Percentiles rank a stretch among this genome's conserved stretches.
Conservation (phyloP, 2,113 vertebrate genomes). For the Chlorodrepanis virens region DNA sequence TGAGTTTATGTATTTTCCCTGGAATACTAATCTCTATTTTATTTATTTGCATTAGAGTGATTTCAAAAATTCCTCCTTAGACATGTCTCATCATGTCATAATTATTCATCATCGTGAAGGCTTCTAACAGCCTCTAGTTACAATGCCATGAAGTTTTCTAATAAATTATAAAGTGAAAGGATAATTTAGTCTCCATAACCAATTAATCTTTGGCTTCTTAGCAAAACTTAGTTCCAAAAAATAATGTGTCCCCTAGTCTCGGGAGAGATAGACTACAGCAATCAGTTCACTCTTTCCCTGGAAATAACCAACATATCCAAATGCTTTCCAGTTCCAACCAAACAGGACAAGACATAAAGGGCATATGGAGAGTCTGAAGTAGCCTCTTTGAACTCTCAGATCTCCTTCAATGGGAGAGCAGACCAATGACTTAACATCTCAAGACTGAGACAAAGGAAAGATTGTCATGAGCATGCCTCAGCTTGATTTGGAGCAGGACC, state of each 20-base stretch:
- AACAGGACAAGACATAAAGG: not conserved
- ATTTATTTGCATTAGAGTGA: not conserved
- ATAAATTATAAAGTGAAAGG: conserved; percentile 24
- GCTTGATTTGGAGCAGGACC: not conserved
- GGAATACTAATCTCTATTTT: conserved; percentile 1
- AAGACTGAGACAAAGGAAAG: not conserved
- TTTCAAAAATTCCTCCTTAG: conserved; percentile 27
- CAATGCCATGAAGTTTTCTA: not conserved
- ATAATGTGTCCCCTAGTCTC: not conserved
- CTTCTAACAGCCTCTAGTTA: conserved; percentile 13
- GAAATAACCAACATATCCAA: not conserved
- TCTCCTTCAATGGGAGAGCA: not conserved
- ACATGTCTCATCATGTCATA: conserved; percentile 16
- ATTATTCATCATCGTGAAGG: not conserved
- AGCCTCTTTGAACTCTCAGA: not conserved
- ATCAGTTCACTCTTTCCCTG: not conserved
- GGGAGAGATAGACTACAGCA: not conserved
- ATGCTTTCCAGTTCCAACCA: not conserved
- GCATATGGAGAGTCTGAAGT: not conserved
- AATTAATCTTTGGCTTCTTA: not conserved
- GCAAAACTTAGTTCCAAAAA: not conserved
- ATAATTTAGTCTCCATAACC: not conserved
- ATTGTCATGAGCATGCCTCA: not conserved
- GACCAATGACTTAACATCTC: not conserved
- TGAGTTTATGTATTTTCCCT: not conserved